These are phyloP conservation scores for Manduca sexta DNA, from an alignment of 1,140 invertebrate species.

Conservation along the genomic window DNA sequence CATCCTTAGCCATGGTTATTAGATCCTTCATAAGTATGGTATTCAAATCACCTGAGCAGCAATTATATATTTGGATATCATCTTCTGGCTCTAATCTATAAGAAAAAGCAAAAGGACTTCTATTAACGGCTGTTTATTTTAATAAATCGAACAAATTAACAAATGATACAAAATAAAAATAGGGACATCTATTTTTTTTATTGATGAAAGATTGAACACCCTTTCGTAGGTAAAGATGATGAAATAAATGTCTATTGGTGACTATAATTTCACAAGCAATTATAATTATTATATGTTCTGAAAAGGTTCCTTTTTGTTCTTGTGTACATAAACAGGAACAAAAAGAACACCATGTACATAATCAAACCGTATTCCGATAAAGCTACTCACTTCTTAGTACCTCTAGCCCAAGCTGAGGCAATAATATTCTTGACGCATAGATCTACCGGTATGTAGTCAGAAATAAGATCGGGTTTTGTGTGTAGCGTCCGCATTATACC, in stretches of 20 bases:
- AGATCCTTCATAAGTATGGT: constrained; percentile 79
- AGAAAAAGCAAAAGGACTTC: neutral
- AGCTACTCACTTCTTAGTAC: constrained; percentile 73
- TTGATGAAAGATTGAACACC: no score
- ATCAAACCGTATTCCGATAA: no score
- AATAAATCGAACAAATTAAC: no score
- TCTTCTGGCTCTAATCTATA: constrained; percentile 37
- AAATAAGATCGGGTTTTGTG: constrained; percentile 74
- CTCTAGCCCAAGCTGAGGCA: constrained; percentile 82
- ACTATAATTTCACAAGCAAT: no score
- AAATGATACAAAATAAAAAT: no score
- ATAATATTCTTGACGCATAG: constrained; percentile 87
- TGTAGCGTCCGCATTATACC: constrained; percentile 84
- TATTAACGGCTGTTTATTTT: neutral
- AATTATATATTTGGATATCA: constrained; percentile 78
- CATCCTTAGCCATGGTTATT: constrained; percentile 69
- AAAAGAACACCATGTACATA: no score
- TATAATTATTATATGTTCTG: no score
- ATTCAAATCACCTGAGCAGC: constrained; percentile 77
- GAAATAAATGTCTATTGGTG: no score
- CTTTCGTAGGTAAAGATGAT: no score
- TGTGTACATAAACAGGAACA: no score
- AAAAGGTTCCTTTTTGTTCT: no score
- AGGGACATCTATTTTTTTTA: no score
- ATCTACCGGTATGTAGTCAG: constrained; percentile 92